Base-by-base conservation (phyloP, 2,888 invertebrate species). In the Rotaria sp. region DNA sequence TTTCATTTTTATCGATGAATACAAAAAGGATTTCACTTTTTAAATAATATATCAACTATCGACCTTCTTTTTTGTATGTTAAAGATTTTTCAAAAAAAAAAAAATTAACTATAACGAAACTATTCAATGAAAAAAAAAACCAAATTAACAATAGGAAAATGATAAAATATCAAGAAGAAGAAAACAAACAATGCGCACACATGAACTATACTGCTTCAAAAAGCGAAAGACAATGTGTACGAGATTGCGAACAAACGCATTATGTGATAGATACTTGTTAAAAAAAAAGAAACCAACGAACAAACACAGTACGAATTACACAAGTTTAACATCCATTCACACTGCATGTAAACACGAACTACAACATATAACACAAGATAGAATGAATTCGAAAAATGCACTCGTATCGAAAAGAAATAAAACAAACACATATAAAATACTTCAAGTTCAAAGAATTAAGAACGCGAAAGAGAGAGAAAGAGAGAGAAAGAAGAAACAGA, bases 81-180 rank as follows among this genome's bases (percentile, higher is more conserved):
- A 35, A 67, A 67, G 35, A 67, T 3, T 18, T 67, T 67, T 35
- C 10, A 50, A 24, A 52, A 52, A 35, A 67, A 67, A 26, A 11
- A 35, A 67, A 67, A 67, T 67, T 67, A 38, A 67, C 35, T 67
- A 67, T 35, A 67, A 67, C 67, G 67, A 67, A 67, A 67, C 67
- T 67, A 67, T 67, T 67, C 67, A 38, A 67, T 67, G 7, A 67
- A 30, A 59, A 59, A 67, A 38, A 7, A 67, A 67, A 57, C 55
- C 18, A 67, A 38, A 35, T 35, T 5, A 67, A 35, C 35, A 67
- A 21, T 38, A 35, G 67, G 21, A 52, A 52, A 52, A 21, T 2
- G 24, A 52, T 52, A 24, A 52, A 67, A 67, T 38, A 38, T 35
- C 8, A 38, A 67, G 26, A 55, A 26, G 10, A 26, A 55, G 38